Conservation (phyloP, 2,888 invertebrate species). For the Drosophila cracens region DNA sequence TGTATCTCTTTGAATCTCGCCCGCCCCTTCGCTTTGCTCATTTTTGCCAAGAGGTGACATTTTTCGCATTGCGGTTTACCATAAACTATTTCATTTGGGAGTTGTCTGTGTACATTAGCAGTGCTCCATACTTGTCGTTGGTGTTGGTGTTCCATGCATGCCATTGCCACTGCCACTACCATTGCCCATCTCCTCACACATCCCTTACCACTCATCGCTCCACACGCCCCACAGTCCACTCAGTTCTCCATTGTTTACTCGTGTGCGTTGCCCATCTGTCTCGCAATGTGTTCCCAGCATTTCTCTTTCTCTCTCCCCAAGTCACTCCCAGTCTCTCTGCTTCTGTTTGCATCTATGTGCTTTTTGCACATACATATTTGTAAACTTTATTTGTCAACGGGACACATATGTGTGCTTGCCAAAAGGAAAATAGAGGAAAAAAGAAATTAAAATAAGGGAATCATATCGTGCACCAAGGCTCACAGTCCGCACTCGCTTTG, state of each 20-base stretch:
- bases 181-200: background rate
- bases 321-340: background rate
- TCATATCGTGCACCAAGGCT: conserved; percentile 40
- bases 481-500: conserved; percentile 30
- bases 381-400: conserved; percentile 79
- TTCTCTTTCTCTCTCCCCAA: background rate
- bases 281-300: conserved; percentile 35
- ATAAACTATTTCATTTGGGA: conserved; percentile 83
- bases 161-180: conserved; percentile 6
- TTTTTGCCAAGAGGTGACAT: conserved; percentile 83
- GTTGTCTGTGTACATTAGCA: conserved; percentile 65
- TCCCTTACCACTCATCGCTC: background rate
- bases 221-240: conserved; percentile 12
- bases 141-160: conserved; percentile 18
- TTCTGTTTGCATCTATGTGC: conserved; percentile 22
- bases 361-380: conserved; percentile 61
- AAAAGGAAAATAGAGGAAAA: conserved; percentile 42
- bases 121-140: conserved; percentile 35
- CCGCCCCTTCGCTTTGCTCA: conserved; percentile 58
- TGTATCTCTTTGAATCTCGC: conserved; percentile 51
- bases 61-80: conserved; percentile 85
- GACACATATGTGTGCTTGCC: conserved; percentile 74
- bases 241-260: conserved; percentile 68
- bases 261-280: conserved; percentile 69
- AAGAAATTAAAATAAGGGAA: conserved; percentile 53